A percentile compares a stretch with the other conserved stretches of the same genome.
These are phyloP conservation scores for Pollachius pollachius DNA, from an alignment of 2,113 vertebrate genomes.

Conservation along the genomic window DNA sequence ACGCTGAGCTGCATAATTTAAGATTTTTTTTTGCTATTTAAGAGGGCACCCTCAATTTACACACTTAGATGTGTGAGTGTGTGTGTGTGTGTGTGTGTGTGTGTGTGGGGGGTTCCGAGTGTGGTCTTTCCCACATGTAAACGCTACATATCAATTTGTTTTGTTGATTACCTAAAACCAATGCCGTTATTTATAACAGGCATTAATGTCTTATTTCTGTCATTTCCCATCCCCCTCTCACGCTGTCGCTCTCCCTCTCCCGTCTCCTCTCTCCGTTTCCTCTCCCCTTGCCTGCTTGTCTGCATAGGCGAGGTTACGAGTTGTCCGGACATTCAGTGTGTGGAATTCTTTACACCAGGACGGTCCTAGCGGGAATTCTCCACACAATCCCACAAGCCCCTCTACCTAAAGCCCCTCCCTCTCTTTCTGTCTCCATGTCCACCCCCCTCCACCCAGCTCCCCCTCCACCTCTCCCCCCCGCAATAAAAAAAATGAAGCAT, in stretches of 20 bases:
- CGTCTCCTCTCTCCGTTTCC: not conserved
- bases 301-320: not conserved
- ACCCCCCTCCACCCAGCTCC: conserved; percentile 33
- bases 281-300: not conserved
- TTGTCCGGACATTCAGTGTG: conserved; percentile 1
- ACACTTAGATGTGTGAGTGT: conserved; percentile 10
- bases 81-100: conserved; percentile 12
- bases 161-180: conserved; percentile 4
- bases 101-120: not conserved
- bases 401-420: conserved; percentile 46
- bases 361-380: conserved; percentile 60
- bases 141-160: conserved; percentile 6
- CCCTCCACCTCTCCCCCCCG: conserved; percentile 43
- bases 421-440: conserved; percentile 42
- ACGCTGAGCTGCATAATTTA: conserved; percentile 16
- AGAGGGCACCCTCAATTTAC: conserved; percentile 22
- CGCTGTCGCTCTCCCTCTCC: not conserved
- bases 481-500: conserved; percentile 57
- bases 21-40: conserved; percentile 53
- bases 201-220: not conserved
- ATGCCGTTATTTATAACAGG: not conserved
- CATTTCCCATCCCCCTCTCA: conserved; percentile 5
- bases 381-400: conserved; percentile 49
- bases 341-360: conserved; percentile 31
- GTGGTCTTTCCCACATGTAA: not conserved